Evolutionary conservation across 2,113 vertebrate genomes (phyloP).

Genomic region (Hystrix brachyura): DNA sequence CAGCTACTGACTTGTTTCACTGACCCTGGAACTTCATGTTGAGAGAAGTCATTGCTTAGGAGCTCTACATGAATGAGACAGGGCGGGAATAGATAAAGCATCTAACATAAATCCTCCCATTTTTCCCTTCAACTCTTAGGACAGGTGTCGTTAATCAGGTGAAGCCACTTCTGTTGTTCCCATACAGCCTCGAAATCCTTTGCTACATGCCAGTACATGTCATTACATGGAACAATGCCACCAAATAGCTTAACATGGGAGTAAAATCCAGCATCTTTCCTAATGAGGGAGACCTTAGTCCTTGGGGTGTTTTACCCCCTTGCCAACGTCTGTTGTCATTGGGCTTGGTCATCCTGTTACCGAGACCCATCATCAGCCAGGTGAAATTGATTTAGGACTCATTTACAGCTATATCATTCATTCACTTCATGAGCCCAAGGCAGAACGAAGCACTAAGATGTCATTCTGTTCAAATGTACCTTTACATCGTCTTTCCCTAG

Average conservation of each 20-base stretch:
- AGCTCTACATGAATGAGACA: not conserved
- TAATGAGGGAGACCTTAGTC: not conserved
- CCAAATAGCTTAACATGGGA: not conserved
- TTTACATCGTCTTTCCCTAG: not conserved
- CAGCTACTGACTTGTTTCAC: slow-evolving; percentile 8
- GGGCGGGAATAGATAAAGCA: not conserved
- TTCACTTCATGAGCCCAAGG: not conserved
- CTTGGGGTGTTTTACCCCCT: not conserved
- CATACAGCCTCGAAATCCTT: not conserved
- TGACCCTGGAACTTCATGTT: slow-evolving; percentile 2
- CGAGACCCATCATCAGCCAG: not conserved
- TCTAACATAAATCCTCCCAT: not conserved
- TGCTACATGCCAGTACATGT: not conserved
- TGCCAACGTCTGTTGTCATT: not conserved
- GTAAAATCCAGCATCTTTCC: not conserved
- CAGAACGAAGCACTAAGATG: not conserved
- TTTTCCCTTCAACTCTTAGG: not conserved
- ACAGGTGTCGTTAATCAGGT: not conserved
- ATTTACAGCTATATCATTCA: not conserved
- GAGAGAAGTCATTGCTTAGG: not conserved
- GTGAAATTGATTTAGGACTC: not conserved
- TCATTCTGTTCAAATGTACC: not conserved
- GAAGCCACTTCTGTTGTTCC: not conserved
- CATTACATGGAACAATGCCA: not conserved
- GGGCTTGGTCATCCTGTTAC: not conserved